Evolutionary conservation across 2,797 vertebrate species (phyloP), one percentile per base, ranked within the genome.

Genomic region (Enteromius fasciolatus): DNA sequence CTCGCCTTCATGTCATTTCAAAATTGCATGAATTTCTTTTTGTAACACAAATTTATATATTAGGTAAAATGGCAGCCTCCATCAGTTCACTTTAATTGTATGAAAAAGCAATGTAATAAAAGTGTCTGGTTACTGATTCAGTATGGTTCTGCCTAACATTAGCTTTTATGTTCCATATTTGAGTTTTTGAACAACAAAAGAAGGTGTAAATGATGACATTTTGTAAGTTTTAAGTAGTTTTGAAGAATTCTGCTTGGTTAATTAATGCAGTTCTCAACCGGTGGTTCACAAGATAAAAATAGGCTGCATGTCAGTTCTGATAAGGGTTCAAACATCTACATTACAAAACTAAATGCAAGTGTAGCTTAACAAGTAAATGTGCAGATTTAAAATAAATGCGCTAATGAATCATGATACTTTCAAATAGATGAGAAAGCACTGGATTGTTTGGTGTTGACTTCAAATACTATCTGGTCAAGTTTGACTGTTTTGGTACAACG

Each of bases 11-110:
- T 36, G 28, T 36, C 31, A 33, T 57, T 36, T 7, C 7, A 57
- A 23, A 75, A 33, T 11, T 23, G 31, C n/a, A 23, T 2, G 20
- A 17, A n/a, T 23, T 57, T 75, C 31, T 39, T 39, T 17, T 11
- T 39, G 12, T 39, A 23, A 54, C 48, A 75, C 33, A 57, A 57
- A 57, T 75, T 1, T 5, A n/a, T 10, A 48, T 5, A 61, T 28
- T 61, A n/a, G 46, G 33, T 12, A 75, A 20, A 39, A 9, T 39
- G 33, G 4, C 31, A 67, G 18, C 18, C 4, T 67, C 64, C 18
- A 67, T n/a, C 33, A 67, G 18, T n/a, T 67, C 6, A 52, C 69
- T 52, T 52, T 73, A 6, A n/a, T 73, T 50, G 46, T n/a, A 48
- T 33, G 17, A 11, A 52, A 52, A 66, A 50, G 20, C 18, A 0